These are phyloP conservation scores for Prosopocoilus inquinatus DNA, from an alignment of 2,888 invertebrate species.

Conservation along the genomic window DNA sequence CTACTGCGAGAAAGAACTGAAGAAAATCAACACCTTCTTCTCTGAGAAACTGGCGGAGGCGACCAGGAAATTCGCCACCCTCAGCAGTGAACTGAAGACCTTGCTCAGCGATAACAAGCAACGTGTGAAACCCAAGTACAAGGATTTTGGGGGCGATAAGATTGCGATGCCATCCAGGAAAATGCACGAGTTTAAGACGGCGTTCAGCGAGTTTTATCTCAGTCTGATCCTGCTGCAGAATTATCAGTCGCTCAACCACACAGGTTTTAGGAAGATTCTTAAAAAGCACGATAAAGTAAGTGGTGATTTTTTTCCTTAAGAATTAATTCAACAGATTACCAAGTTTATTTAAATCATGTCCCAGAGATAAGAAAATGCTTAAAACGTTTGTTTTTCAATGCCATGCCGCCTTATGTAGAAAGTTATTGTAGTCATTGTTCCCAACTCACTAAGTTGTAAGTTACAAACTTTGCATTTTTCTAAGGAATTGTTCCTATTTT, in stretches of 20 bases:
- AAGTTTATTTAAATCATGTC: too few species aligned
- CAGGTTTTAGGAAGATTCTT: constrained; percentile 85
- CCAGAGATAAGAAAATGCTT: too few species aligned
- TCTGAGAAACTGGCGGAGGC: constrained; percentile 89
- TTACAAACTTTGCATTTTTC: too few species aligned
- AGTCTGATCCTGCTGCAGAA: constrained; percentile 83
- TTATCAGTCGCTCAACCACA: constrained; percentile 85
- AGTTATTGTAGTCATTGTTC: too few species aligned
- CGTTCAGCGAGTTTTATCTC: constrained; percentile 88
- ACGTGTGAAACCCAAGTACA: constrained; percentile 39
- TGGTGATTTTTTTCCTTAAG: too few species aligned
- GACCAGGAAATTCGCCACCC: constrained; percentile 72
- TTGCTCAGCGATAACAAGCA: constrained; percentile 44
- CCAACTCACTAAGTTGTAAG: too few species aligned
- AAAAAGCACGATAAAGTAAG: constrained; percentile 85
- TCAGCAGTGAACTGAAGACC: constrained; percentile 68
- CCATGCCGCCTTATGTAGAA: too few species aligned
- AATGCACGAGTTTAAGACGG: constrained; percentile 79
- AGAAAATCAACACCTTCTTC: constrained; percentile 87
- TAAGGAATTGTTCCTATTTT: too few species aligned
- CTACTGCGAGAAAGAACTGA: constrained; percentile 80
- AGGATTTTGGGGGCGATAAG: constrained; percentile 33
- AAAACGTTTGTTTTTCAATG: too few species aligned
- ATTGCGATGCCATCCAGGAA: constrained; percentile 61
- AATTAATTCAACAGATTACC: too few species aligned